Conservation (phyloP, 2,113 vertebrate genomes). For the Pachyramphus minor region DNA sequence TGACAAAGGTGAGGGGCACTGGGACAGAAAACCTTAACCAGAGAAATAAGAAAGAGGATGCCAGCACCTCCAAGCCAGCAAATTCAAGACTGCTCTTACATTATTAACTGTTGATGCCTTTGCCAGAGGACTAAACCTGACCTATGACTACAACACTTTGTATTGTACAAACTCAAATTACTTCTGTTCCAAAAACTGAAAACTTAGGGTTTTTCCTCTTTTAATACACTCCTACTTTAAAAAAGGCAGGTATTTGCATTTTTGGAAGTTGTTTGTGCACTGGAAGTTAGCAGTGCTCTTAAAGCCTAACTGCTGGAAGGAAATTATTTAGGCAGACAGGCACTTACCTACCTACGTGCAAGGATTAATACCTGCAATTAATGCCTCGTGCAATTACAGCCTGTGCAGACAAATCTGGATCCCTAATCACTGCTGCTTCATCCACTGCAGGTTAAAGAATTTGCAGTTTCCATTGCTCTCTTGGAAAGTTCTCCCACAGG, state of each 20-base stretch:
- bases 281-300: background rate
- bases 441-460: background rate
- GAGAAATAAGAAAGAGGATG: background rate
- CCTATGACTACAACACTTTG: background rate
- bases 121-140: background rate
- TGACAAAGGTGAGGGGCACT: background rate
- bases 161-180: background rate
- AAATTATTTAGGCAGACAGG: background rate
- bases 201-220: background rate
- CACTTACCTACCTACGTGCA: background rate
- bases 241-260: background rate
- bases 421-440: background rate
- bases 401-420: background rate
- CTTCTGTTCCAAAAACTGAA: background rate
- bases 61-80: background rate
- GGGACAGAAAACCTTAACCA: background rate
- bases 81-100: background rate
- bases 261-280: background rate
- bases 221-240: background rate
- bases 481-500: background rate
- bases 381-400: background rate
- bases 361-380: slow-evolving; percentile 17
- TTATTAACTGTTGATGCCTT: background rate
- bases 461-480: background rate
- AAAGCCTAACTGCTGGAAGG: background rate